phyloP scores from a whole-genome alignment of 2,888 invertebrate genomes.

The Dryobotodes eremita region DNA sequence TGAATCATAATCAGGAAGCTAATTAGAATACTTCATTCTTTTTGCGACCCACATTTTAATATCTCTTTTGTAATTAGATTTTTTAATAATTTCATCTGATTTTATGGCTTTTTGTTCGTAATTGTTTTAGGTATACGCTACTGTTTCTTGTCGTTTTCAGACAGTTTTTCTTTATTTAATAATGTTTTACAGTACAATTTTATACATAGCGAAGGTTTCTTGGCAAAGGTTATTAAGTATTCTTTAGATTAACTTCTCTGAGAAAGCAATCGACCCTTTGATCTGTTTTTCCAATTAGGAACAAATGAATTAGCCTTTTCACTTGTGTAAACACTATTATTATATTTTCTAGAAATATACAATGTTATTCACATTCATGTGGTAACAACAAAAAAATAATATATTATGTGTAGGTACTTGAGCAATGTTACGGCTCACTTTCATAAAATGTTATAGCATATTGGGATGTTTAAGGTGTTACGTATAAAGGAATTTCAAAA shows the following conservation, averaged over 20 bases:
- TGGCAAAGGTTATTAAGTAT: not conserved
- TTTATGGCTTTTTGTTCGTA: not conserved
- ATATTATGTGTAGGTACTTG: not conserved
- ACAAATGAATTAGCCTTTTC: not conserved
- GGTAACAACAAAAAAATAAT: not conserved
- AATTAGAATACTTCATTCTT: conserved; percentile 54
- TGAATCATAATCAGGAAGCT: conserved; percentile 51
- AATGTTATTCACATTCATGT: not conserved
- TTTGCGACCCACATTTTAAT: conserved; percentile 40
- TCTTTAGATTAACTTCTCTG: not conserved
- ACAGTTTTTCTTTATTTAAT: not conserved
- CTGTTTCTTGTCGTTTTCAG: not conserved
- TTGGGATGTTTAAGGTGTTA: not conserved
- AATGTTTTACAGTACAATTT: not conserved
- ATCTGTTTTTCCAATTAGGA: conserved; percentile 21
- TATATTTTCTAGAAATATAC: not conserved
- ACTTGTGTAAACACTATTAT: not conserved
- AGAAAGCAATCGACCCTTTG: not conserved
- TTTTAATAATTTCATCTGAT: not conserved
- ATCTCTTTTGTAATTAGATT: conserved; percentile 14
- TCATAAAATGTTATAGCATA: not conserved
- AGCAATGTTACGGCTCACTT: not conserved
- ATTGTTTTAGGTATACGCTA: not conserved
- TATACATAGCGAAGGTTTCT: not conserved
- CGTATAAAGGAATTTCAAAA: no score